Percentiles rank a stretch among this genome's conserved stretches.
Evolutionary conservation across 2,888 invertebrate genomes (phyloP).

Genomic region (Rhagonycha fulva): DNA sequence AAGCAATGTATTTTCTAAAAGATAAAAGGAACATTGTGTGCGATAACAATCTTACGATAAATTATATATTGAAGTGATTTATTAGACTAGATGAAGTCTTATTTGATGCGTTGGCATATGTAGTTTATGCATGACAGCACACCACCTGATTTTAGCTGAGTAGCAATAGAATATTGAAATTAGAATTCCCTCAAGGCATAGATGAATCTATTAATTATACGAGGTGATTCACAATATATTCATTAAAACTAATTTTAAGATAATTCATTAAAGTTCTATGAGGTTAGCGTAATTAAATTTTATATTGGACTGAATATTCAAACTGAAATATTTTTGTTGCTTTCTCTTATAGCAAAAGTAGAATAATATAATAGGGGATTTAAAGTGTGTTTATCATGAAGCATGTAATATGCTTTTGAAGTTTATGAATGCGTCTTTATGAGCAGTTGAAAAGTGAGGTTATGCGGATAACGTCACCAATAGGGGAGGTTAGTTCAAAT

Average conservation of each 20-base stretch:
- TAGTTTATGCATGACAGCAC: neutral
- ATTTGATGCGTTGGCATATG: neutral
- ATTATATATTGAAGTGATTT: neutral
- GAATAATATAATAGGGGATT: no score
- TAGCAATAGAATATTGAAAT: neutral
- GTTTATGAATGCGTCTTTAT: no score
- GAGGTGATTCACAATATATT: neutral
- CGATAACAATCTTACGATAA: neutral
- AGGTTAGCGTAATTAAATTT: neutral
- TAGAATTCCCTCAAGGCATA: neutral
- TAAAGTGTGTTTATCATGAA: no score
- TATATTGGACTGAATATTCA: no score
- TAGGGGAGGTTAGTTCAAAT: no score
- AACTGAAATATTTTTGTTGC: no score
- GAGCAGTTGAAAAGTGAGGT: no score
- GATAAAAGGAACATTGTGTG: neutral
- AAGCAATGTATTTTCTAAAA: neutral
- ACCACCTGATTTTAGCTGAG: neutral
- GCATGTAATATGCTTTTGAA: no score
- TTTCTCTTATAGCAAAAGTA: no score
- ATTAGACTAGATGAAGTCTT: neutral
- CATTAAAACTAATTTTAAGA: neutral
- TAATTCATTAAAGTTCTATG: neutral
- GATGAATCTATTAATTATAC: neutral
- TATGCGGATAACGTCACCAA: no score